Conservation (phyloP, 2,113 vertebrate species). For the Galbula dea region DNA sequence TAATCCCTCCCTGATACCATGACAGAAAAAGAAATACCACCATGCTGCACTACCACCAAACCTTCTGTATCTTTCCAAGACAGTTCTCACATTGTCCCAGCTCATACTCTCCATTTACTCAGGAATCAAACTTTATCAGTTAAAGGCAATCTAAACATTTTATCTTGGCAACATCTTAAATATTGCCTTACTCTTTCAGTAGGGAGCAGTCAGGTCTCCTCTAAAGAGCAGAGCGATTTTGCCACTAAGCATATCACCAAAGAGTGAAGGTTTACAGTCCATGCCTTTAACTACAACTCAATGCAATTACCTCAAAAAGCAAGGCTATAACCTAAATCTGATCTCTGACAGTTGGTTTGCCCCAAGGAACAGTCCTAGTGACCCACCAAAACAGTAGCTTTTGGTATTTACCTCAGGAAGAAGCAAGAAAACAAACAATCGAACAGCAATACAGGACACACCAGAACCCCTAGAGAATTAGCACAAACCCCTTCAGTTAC, state of each 20-base stretch:
- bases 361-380: not conserved
- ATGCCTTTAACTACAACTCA: not conserved
- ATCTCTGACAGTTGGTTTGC: not conserved
- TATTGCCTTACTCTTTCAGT: not conserved
- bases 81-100: not conserved
- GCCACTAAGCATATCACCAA: not conserved
- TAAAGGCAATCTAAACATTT: not conserved
- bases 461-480: not conserved
- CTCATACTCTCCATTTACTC: not conserved
- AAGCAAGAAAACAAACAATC: not conserved
- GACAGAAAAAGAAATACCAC: slow-evolving; percentile 5
- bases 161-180: not conserved
- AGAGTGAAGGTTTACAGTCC: not conserved
- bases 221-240: not conserved
- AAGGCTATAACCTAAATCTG: not conserved
- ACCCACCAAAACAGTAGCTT: not conserved
- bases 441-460: not conserved
- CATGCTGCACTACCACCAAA: not conserved
- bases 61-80: not conserved
- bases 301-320: not conserved
- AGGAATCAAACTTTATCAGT: not conserved
- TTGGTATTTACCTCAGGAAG: not conserved
- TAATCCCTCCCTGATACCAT: slow-evolving; percentile 12
- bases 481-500: not conserved
- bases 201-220: not conserved